These are phyloP conservation scores for Pecten maximus DNA, from an alignment of 2,888 invertebrate species.

Conservation along the genomic window DNA sequence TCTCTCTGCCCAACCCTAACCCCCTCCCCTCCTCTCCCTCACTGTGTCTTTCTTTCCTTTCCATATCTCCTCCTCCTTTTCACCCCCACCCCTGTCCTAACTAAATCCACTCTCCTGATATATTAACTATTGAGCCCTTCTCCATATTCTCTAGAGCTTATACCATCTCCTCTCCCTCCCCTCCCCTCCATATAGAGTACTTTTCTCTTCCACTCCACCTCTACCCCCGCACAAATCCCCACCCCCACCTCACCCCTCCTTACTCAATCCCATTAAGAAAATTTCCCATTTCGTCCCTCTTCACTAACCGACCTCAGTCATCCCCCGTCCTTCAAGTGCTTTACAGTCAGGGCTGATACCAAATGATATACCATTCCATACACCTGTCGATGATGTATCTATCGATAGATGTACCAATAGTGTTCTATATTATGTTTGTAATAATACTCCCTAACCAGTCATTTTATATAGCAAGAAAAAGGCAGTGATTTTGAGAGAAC, in stretches of 20 bases:
- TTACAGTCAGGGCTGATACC: not conserved
- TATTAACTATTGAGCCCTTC: too few species aligned
- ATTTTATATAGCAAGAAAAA: too few species aligned
- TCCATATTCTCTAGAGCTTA: too few species aligned
- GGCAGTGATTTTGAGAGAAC: too few species aligned
- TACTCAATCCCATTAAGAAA: too few species aligned
- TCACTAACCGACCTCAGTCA: not conserved
- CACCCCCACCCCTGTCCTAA: not conserved
- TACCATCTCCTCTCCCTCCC: not conserved
- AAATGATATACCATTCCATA: not conserved
- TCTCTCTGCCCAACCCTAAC: not conserved
- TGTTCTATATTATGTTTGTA: not conserved
- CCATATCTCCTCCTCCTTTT: constrained; percentile 1
- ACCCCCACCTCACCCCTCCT: not conserved
- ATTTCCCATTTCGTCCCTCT: not conserved
- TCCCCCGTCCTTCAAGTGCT: not conserved
- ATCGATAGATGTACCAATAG: not conserved
- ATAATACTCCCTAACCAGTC: too few species aligned
- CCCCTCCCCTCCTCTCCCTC: not conserved
- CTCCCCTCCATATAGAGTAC: too few species aligned
- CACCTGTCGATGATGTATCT: not conserved
- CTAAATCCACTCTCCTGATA: too few species aligned
- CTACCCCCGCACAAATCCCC: not conserved
- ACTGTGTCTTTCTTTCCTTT: not conserved
- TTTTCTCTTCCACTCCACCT: not conserved